Percentiles rank a stretch among this genome's conserved stretches.
Conservation (phyloP, 23 tunicate species). For the Halocynthia aurantium region DNA sequence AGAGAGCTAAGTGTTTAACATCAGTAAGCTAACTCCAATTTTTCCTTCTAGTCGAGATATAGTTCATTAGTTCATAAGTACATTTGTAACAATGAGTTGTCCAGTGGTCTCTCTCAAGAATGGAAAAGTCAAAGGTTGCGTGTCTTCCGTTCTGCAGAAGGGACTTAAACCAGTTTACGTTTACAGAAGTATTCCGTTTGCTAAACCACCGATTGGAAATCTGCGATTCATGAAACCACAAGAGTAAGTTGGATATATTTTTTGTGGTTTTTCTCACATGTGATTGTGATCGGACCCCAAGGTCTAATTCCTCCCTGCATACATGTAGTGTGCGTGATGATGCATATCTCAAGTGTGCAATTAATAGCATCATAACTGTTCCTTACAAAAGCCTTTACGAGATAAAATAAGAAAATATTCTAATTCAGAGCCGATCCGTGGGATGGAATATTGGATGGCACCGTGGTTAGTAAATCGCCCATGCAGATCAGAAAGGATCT, state of each 20-base stretch:
- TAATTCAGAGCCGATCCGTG: slow-evolving; percentile 32
- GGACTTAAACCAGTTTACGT: neutral
- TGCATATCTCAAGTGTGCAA: no score
- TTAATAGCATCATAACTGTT: no score
- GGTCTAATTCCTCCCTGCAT: no score
- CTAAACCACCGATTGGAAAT: neutral
- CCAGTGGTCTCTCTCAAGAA: neutral
- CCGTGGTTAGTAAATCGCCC: slow-evolving; percentile 5
- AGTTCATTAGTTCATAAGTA: no score
- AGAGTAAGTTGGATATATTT: neutral
- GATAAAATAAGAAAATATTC: no score
- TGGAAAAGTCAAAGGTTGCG: neutral
- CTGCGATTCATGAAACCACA: slow-evolving; percentile 6
- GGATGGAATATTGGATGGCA: slow-evolving; percentile 22
- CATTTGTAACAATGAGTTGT: neutral
- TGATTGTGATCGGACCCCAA: neutral
- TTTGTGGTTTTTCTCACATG: no score
- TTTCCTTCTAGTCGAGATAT: no score
- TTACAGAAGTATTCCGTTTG: slow-evolving; percentile 8
- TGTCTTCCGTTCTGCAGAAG: neutral
- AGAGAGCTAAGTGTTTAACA: no score
- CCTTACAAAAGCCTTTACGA: no score
- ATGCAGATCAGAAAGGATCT: neutral
- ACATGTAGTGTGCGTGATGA: no score
- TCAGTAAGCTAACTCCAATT: no score